These are phyloP conservation scores for Cantharis rufa DNA, from an alignment of 2,888 invertebrate species.

Conservation along the genomic window DNA sequence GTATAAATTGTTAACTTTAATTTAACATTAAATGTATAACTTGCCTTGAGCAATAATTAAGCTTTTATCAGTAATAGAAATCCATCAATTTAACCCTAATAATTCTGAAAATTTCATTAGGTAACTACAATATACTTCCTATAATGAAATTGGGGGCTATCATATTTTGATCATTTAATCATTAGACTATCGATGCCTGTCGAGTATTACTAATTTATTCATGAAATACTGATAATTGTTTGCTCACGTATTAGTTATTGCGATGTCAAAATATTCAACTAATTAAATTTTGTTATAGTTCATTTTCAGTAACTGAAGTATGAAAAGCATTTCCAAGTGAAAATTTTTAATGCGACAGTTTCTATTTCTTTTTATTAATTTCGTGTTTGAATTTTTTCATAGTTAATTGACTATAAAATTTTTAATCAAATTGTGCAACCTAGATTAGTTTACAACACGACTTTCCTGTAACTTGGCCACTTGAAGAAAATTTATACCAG, in stretches of 20 bases:
- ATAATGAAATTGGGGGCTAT: slow-evolving; percentile 1
- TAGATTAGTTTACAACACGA: not conserved
- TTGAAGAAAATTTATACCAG: too few species aligned
- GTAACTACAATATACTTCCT: not conserved
- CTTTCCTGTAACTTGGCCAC: too few species aligned
- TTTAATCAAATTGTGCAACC: not conserved
- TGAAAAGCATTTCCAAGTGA: not conserved
- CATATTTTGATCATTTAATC: not conserved
- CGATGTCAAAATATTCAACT: not conserved
- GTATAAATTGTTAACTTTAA: not conserved
- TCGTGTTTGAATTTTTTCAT: not conserved
- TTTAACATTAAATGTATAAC: not conserved
- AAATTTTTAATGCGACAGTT: not conserved
- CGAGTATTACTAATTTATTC: not conserved
- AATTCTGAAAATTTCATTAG: not conserved
- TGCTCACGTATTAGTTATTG: not conserved
- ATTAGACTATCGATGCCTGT: not conserved
- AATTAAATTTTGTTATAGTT: not conserved
- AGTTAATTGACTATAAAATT: not conserved
- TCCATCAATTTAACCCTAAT: slow-evolving; percentile 1
- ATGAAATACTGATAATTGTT: not conserved
- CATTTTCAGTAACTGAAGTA: not conserved
- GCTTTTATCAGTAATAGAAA: not conserved
- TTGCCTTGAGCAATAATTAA: not conserved
- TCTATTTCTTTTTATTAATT: not conserved